Evolutionary conservation across 2,113 vertebrate genomes (phyloP).

Genomic region (Actenoides lindsayi): DNA sequence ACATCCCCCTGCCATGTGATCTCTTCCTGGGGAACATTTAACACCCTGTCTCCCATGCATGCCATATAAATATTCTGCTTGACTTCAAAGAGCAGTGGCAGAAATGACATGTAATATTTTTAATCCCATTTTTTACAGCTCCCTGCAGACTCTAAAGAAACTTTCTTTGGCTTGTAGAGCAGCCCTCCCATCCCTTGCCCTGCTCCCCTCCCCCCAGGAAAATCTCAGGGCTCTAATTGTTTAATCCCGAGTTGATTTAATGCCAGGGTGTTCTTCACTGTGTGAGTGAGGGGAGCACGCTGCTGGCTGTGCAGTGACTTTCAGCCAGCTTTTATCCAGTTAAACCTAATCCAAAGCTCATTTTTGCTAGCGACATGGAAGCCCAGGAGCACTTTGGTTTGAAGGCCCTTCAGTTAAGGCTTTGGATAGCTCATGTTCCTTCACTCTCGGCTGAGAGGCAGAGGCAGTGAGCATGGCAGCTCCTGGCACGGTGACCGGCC

Average conservation of each 20-base stretch:
- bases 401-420: not conserved
- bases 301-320: slow-evolving; percentile 33
- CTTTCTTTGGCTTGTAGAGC: slow-evolving; percentile 45
- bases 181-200: not conserved
- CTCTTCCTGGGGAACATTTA: slow-evolving; percentile 65
- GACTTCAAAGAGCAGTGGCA: slow-evolving; percentile 63
- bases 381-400: not conserved
- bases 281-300: slow-evolving; percentile 6
- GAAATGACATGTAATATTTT: slow-evolving; percentile 65
- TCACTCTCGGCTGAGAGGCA: not conserved
- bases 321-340: slow-evolving; percentile 44
- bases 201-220: slow-evolving; percentile 9
- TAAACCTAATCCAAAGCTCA: slow-evolving; percentile 59
- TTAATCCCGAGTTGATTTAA: slow-evolving; percentile 60
- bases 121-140: slow-evolving; percentile 69
- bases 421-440: not conserved
- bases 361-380: slow-evolving; percentile 36
- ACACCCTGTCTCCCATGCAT: slow-evolving; percentile 57
- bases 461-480: not conserved
- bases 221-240: slow-evolving; percentile 63
- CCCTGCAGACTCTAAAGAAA: slow-evolving; percentile 64
- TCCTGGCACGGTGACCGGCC: not conserved
- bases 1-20: slow-evolving; percentile 59
- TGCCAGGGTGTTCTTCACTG: slow-evolving; percentile 36
- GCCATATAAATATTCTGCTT: slow-evolving; percentile 53